Evolutionary conservation across 2,113 vertebrate species (phyloP).

Genomic region (Sorex araneus): DNA sequence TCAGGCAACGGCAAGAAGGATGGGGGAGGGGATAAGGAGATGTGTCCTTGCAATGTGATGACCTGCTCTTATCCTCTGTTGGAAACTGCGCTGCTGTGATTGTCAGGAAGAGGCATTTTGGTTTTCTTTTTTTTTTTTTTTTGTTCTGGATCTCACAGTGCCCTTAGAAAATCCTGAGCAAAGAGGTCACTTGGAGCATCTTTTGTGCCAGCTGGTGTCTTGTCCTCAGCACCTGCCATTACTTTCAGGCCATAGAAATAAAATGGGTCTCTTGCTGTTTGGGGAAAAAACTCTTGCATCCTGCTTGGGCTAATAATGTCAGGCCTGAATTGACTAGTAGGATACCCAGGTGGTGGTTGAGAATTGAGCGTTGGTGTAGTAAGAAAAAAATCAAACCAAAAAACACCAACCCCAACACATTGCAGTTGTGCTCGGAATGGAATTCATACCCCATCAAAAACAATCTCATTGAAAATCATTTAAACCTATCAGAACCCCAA

Average conservation of each 20-base stretch:
- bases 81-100: too few relatives aligned
- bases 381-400: neutral
- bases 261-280: neutral
- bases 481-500: neutral
- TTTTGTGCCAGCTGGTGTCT: neutral
- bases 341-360: neutral
- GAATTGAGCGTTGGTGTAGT: neutral
- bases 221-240: neutral
- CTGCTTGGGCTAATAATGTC: neutral
- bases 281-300: neutral
- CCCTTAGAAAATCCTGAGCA: neutral
- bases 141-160: neutral
- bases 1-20: neutral
- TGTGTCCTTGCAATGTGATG: neutral
- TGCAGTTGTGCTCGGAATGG: neutral
- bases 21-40: neutral
- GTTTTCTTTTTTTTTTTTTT: neutral
- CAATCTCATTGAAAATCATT: neutral
- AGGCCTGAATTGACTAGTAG: neutral
- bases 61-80: neutral
- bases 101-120: neutral
- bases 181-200: neutral
- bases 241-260: neutral
- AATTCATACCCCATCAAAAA: neutral
- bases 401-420: neutral